Conservation (phyloP, 2,797 vertebrate genomes). For the Chloroceryle inda region DNA sequence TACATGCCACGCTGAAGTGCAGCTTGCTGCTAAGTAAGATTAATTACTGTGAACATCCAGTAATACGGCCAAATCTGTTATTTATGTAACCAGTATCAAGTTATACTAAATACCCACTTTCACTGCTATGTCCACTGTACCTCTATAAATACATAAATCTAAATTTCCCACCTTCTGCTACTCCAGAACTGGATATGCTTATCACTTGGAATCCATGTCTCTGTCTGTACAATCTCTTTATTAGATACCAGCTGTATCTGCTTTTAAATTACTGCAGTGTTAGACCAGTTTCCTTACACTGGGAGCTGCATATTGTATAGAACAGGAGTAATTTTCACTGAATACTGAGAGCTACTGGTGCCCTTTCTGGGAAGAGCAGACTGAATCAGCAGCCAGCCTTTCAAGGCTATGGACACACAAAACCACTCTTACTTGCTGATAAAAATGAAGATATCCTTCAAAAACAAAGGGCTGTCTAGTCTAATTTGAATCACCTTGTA, state of each 20-base stretch:
- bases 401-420: not conserved
- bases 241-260: not conserved
- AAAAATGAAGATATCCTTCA: not conserved
- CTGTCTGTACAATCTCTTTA: not conserved
- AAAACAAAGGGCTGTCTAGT: not conserved
- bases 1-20: not conserved
- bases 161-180: not conserved
- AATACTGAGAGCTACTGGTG: not conserved
- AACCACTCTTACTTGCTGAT: not conserved
- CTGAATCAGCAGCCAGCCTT: not conserved
- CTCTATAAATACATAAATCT: not conserved
- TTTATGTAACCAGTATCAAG: not conserved
- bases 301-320: not conserved
- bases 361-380: not conserved
- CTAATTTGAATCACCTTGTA: not conserved
- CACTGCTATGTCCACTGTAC: not conserved
- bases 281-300: not conserved
- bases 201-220: not conserved
- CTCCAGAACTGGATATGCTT: not conserved
- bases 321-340: not conserved
- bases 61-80: not conserved
- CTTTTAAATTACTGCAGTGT: not conserved
- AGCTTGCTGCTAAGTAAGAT: not conserved
- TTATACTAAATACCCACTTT: not conserved
- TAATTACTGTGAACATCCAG: not conserved